phyloP scores from a whole-genome alignment of 2,797 vertebrate genomes.

The Alosa sapidissima region DNA sequence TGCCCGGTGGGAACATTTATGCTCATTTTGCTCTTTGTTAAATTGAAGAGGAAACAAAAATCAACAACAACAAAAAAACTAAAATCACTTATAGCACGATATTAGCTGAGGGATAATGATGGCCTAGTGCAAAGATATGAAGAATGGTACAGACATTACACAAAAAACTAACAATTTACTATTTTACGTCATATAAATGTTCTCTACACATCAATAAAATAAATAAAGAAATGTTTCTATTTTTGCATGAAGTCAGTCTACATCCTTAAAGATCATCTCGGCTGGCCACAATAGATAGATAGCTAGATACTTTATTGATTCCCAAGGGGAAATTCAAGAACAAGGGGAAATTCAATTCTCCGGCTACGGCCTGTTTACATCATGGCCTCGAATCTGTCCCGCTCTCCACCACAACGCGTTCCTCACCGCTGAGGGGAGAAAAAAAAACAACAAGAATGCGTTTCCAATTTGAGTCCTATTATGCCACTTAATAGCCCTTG shows the following conservation, averaged over 20 bases:
- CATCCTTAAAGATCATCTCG: neutral
- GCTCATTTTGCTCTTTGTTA: neutral
- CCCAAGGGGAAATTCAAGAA: too few relatives aligned
- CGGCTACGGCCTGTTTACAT: neutral
- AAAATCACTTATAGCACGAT: too few relatives aligned
- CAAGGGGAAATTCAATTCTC: neutral
- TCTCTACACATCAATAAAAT: neutral
- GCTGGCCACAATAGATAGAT: neutral
- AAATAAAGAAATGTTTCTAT: neutral
- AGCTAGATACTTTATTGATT: too few relatives aligned
- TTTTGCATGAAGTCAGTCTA: neutral
- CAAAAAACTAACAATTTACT: neutral
- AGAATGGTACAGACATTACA: neutral
- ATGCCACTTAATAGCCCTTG: constrained; percentile 56
- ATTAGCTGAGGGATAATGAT: neutral
- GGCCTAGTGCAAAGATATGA: neutral
- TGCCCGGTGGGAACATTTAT: neutral
- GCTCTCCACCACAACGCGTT: neutral
- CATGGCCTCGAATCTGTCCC: neutral
- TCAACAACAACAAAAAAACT: too few relatives aligned
- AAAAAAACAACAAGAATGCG: neutral
- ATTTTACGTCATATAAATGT: neutral
- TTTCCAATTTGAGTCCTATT: constrained; percentile 49
- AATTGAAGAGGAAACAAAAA: neutral
- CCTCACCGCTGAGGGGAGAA: neutral